Base-by-base conservation (phyloP, 2,113 vertebrate species). In the Tupaia tana region DNA sequence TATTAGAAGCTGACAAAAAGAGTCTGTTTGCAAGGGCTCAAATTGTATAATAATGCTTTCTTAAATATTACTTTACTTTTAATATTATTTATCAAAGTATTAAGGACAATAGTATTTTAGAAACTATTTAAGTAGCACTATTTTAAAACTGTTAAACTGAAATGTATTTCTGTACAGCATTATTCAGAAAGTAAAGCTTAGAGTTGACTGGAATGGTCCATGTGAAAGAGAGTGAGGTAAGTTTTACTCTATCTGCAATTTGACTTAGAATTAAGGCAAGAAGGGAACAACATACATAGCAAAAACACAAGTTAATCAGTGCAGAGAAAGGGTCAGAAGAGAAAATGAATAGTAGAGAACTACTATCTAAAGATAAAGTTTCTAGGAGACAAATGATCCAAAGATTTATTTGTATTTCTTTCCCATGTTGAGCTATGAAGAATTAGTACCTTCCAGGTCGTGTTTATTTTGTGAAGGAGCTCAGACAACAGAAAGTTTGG, bases 361-460 rank as follows among this genome's bases (percentile, higher is more conserved):
- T 11, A 79, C 22, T 80, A 24, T 75, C 66, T 83, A 83, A 83
- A 71, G n/a, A 59, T 24, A 71, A 90, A 70, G 31, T 58, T 92
- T 89, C 85, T 75, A 66, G 66, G 19, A 90, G 56, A 29, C 24
- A 89, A 87, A 80, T 7, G 15, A 88, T 73, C 34, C n/a, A 74
- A 7, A 69, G 43, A 84, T 90, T 95, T 95, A 82, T 95, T 96
- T 97, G 94, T 92, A 70, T 92, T 90, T n/a, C 20, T 75, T 94
- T 95, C 20, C 77, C 15, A 91, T 91, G 67, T 74, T 91, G 54
- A 91, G 2, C 15, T 87, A 78, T 78, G 85, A 95, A 94, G 74
- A 96, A 96, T 90, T 91, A 87, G 73, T 89, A 58, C 90, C 20
- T 95, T 95, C 12, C 66, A 54, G 27, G 8, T 85, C 59, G 71